These are phyloP conservation scores for Acrossocheilus wenchowensis DNA, from an alignment of 2,797 vertebrate genomes.

Conservation along the genomic window DNA sequence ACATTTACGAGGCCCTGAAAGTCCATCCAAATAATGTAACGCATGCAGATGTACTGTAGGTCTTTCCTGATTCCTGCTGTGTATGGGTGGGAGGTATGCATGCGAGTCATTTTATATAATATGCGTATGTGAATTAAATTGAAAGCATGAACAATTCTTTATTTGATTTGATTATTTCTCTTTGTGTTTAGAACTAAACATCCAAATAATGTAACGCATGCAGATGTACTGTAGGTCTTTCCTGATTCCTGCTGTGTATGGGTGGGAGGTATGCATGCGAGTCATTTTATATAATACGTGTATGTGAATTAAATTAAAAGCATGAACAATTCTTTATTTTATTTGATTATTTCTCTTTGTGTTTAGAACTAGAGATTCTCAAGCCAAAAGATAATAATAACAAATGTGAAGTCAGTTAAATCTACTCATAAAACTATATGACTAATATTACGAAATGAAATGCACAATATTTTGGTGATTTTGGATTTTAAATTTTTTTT, in stretches of 20 bases:
- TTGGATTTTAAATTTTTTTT: neutral
- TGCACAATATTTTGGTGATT: neutral
- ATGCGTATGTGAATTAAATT: neutral
- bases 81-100: neutral
- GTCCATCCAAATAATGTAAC: slow-evolving; percentile 13
- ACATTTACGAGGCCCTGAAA: slow-evolving; percentile 22
- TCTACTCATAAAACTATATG: neutral
- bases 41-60: neutral
- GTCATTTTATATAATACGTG: neutral
- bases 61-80: slow-evolving; percentile 42
- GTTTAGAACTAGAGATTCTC: neutral
- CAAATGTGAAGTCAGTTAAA: neutral
- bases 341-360: neutral
- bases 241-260: slow-evolving; percentile 16
- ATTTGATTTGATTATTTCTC: neutral
- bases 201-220: neutral
- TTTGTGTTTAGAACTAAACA: neutral
- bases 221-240: slow-evolving; percentile 37
- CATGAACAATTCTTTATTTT: neutral
- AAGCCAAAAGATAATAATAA: neutral
- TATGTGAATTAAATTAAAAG: neutral
- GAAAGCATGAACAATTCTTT: neutral
- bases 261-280: neutral
- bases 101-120: neutral
- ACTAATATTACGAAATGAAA: neutral